phyloP scores from a whole-genome alignment of 2,888 invertebrate species.

The Seira musarum region DNA sequence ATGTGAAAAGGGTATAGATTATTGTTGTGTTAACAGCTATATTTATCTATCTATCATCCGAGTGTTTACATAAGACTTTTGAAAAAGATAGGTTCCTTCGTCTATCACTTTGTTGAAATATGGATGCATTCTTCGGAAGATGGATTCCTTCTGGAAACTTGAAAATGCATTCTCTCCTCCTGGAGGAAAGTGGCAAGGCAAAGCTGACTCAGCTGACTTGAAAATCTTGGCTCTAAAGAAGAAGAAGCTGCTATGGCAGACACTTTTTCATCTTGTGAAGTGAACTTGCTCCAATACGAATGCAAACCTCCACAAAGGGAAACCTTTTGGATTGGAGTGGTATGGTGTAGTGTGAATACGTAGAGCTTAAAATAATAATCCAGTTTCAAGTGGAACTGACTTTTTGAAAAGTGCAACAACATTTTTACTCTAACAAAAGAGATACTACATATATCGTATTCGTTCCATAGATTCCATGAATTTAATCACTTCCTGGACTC shows the following conservation, averaged over 20 bases:
- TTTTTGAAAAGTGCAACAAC: conserved; percentile 19
- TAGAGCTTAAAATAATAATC: conserved; percentile 17
- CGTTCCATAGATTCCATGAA: not conserved
- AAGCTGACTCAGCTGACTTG: conserved; percentile 19
- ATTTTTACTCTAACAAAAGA: not conserved
- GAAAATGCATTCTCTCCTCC: not conserved
- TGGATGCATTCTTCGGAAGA: conserved; percentile 9
- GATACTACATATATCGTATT: not conserved
- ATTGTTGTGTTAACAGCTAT: conserved; percentile 52
- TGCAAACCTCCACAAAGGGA: too few relatives aligned
- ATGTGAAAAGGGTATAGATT: conserved; percentile 22
- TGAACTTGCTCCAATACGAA: too few relatives aligned
- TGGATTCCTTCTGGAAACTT: not conserved
- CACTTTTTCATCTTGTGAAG: not conserved
- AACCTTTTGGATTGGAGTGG: too few relatives aligned
- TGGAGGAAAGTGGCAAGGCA: not conserved
- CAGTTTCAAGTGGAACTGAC: conserved; percentile 2
- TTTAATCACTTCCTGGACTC: conserved; percentile 18
- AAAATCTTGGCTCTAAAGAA: not conserved
- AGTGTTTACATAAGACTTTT: conserved; percentile 43
- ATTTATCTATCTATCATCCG: conserved; percentile 53
- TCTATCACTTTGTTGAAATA: not conserved
- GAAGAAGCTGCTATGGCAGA: not conserved
- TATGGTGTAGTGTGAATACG: too few relatives aligned
- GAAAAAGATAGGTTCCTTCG: conserved; percentile 1